phyloP scores from a whole-genome alignment of 2,797 vertebrate species.

The Sphenodon punctatus region DNA sequence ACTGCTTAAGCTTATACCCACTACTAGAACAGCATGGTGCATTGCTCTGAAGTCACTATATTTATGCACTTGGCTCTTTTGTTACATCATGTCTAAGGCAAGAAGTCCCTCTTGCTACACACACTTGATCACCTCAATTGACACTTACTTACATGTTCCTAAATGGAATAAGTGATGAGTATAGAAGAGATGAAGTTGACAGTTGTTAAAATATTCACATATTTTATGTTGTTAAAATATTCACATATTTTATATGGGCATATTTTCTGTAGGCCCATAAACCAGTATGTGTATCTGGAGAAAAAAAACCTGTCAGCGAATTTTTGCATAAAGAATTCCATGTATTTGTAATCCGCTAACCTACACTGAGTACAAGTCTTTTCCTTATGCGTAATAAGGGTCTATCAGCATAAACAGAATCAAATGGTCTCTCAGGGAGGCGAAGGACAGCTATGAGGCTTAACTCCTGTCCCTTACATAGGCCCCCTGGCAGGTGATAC shows the following conservation, averaged over 20 bases:
- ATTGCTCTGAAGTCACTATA: neutral
- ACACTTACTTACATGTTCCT: neutral
- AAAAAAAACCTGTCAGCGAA: neutral
- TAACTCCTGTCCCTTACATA: too few species aligned
- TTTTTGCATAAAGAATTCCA: neutral
- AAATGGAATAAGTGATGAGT: neutral
- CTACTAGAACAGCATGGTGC: neutral
- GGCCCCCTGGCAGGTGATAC: too few species aligned
- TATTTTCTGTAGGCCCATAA: too few species aligned
- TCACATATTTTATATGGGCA: too few species aligned
- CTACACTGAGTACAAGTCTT: neutral
- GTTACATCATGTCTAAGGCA: neutral
- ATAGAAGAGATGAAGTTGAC: neutral
- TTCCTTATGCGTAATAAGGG: too few species aligned
- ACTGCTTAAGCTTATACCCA: neutral
- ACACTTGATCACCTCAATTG: neutral
- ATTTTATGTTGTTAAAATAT: too few species aligned
- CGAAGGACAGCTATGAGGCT: too few species aligned
- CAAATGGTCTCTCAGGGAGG: too few species aligned
- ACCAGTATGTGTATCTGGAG: neutral
- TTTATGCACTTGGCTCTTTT: neutral
- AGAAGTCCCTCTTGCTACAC: neutral
- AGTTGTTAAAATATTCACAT: too few species aligned
- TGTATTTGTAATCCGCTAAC: neutral
- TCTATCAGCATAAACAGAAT: too few species aligned